Evolutionary conservation across 1,140 invertebrate genomes (phyloP).

Genomic region (Drosophila willistoni): DNA sequence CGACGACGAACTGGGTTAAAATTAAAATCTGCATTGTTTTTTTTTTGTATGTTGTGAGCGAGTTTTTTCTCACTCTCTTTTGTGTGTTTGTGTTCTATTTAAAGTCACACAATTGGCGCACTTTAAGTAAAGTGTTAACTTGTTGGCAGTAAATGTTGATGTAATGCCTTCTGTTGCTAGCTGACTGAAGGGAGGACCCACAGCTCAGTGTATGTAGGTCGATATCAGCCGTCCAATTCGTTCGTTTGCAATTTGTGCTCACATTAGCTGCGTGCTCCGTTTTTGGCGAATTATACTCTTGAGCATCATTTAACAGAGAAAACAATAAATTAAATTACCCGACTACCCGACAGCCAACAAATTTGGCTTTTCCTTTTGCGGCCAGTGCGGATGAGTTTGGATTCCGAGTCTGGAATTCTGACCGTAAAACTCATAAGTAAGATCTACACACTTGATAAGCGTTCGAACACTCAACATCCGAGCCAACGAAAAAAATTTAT

Average conservation of each 20-base stretch:
- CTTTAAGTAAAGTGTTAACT: slow-evolving; percentile 24
- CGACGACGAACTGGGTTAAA: slow-evolving; percentile 65
- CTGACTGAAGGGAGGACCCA: slow-evolving; percentile 7
- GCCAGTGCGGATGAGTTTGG: slow-evolving; percentile 12
- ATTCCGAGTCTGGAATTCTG: slow-evolving; percentile 7
- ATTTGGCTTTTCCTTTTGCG: slow-evolving; percentile 71
- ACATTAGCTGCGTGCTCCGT: slow-evolving; percentile 68
- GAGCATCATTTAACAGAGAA: slow-evolving; percentile 80
- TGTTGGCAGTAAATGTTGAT: slow-evolving; percentile 17
- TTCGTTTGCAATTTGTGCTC: slow-evolving; percentile 65
- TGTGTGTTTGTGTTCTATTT: slow-evolving; percentile 20
- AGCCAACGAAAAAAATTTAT: slow-evolving; percentile 62
- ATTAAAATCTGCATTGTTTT: slow-evolving; percentile 76
- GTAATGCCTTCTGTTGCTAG: background rate
- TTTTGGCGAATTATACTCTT: slow-evolving; percentile 74
- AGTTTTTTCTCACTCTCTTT: background rate
- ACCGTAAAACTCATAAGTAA: slow-evolving; percentile 76
- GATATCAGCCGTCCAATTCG: slow-evolving; percentile 28
- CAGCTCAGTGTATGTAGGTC: slow-evolving; percentile 17
- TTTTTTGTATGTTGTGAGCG: slow-evolving; percentile 15
- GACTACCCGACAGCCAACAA: slow-evolving; percentile 71
- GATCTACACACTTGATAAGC: slow-evolving; percentile 80
- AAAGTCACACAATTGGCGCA: slow-evolving; percentile 61
- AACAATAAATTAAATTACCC: slow-evolving; percentile 81
- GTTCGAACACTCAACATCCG: slow-evolving; percentile 72